A percentile compares a stretch with the other conserved stretches of the same genome.
These are phyloP conservation scores for Athene cunicularia DNA, from an alignment of 2,113 vertebrate species.

Conservation along the genomic window DNA sequence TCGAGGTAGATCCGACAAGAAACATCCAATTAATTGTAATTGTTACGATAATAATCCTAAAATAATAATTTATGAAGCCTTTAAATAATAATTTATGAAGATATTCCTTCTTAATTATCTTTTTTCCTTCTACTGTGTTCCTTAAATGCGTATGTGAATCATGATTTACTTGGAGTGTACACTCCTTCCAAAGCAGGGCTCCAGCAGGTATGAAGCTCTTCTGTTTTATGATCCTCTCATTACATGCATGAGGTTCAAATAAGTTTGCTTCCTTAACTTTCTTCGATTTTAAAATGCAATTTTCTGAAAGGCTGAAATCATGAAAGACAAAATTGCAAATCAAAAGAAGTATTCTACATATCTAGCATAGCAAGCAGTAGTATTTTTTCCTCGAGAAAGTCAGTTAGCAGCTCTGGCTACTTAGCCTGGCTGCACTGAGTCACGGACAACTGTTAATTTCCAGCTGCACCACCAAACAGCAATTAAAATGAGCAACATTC, in stretches of 20 bases:
- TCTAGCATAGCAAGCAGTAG: not conserved
- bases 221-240: not conserved
- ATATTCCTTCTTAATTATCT: not conserved
- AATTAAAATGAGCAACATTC: not conserved
- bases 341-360: not conserved
- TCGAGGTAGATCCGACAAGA: not conserved
- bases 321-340: not conserved
- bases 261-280: not conserved
- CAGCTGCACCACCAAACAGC: not conserved
- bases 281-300: not conserved
- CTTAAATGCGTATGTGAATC: not conserved
- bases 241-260: not conserved
- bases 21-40: not conserved
- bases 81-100: not conserved
- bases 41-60: not conserved
- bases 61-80: not conserved
- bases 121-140: not conserved
- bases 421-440: not conserved
- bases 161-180: not conserved
- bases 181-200: not conserved
- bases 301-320: not conserved
- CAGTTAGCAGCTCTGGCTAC: not conserved
- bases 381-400: not conserved
- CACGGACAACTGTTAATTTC: not conserved
- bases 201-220: not conserved